Evolutionary conservation across 2,797 vertebrate genomes (phyloP).

Genomic region (Rhinogobio ventralis): DNA sequence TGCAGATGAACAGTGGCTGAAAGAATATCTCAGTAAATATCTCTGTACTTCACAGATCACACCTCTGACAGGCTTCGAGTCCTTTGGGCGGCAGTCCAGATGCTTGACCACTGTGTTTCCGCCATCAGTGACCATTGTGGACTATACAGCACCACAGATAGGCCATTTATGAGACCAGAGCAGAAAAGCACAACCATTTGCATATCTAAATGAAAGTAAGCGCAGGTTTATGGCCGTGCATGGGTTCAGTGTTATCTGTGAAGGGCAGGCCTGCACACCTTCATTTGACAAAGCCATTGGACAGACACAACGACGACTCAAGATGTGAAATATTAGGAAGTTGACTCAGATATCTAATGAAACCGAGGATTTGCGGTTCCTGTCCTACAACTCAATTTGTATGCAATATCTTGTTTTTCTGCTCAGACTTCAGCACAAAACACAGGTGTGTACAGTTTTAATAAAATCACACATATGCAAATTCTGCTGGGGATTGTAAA

Average conservation of each 20-base stretch:
- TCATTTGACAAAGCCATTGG: background rate
- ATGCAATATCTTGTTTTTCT: background rate
- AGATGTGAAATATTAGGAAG: background rate
- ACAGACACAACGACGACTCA: background rate
- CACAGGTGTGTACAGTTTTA: background rate
- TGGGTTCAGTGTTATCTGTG: conserved; percentile 3
- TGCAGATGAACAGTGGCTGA: too few relatives aligned
- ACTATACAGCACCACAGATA: background rate
- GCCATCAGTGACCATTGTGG: background rate
- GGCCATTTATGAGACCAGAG: background rate
- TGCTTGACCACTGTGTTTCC: background rate
- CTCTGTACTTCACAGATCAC: background rate
- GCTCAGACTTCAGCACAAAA: background rate
- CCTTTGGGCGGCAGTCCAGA: background rate
- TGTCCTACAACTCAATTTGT: background rate
- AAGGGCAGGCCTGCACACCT: background rate
- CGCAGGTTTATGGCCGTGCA: background rate
- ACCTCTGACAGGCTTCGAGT: background rate
- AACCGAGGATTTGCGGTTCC: background rate
- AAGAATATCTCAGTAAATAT: background rate
- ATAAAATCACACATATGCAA: background rate
- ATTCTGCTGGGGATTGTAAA: background rate
- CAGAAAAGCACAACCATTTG: conserved; percentile 9
- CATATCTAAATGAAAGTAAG: conserved; percentile 16
- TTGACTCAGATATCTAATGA: background rate